Percentiles rank a stretch among this genome's conserved stretches.
Evolutionary conservation across 2,113 vertebrate genomes (phyloP).

Genomic region (Leptodactylus fuscus): DNA sequence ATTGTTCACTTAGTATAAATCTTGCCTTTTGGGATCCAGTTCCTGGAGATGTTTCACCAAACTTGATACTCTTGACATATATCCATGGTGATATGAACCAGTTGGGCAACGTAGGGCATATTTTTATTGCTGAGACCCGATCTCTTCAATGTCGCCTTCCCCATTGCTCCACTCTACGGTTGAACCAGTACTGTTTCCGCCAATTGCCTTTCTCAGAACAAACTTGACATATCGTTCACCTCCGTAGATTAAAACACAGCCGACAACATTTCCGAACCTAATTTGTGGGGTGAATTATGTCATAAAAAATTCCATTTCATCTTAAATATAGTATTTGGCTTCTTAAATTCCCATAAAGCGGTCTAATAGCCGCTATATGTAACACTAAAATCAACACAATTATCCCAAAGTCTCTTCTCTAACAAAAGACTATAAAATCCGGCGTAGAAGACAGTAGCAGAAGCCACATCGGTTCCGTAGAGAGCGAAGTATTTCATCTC

Average conservation of each 20-base stretch:
- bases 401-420: neutral
- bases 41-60: too few relatives aligned
- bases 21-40: too few relatives aligned
- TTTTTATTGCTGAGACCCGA: too few relatives aligned
- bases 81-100: too few relatives aligned
- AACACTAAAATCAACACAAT: conserved; percentile 27
- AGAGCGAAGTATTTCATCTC: neutral
- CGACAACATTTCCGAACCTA: neutral
- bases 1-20: too few relatives aligned
- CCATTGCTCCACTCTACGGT: too few relatives aligned
- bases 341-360: neutral
- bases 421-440: conserved; percentile 13
- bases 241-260: neutral
- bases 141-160: too few relatives aligned
- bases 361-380: neutral
- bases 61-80: too few relatives aligned
- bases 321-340: neutral
- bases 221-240: neutral
- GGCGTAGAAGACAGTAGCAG: neutral
- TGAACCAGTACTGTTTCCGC: too few relatives aligned
- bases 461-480: neutral
- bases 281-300: neutral
- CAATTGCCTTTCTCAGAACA: neutral
- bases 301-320: neutral
- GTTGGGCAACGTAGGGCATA: too few relatives aligned